Evolutionary conservation across 2,797 vertebrate genomes (phyloP).

Genomic region (Oryzias dopingdopingensis): DNA sequence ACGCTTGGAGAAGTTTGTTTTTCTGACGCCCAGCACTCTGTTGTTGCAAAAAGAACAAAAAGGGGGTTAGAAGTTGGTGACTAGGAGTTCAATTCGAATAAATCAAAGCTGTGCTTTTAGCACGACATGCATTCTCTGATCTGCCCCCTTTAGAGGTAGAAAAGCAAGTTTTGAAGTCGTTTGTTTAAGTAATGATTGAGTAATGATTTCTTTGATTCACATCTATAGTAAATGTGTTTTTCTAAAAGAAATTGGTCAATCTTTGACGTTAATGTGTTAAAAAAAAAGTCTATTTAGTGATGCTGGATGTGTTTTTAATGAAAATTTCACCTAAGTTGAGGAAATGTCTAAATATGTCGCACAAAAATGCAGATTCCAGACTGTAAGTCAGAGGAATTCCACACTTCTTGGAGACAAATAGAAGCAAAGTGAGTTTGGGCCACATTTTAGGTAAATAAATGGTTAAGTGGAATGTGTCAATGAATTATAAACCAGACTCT

Average conservation of each 20-base stretch:
- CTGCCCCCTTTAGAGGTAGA: conserved; percentile 15
- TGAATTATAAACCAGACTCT: conserved; percentile 75
- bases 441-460: conserved; percentile 71
- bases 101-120: conserved; percentile 24
- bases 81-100: conserved; percentile 25
- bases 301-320: conserved; percentile 14
- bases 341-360: too few relatives aligned
- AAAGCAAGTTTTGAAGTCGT: conserved; percentile 16
- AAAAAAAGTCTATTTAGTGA: conserved; percentile 24
- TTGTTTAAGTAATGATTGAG: conserved; percentile 3
- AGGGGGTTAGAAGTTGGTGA: conserved; percentile 51
- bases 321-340: conserved; percentile 26
- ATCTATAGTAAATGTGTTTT: conserved; percentile 17
- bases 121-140: conserved; percentile 26
- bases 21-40: conserved; percentile 53
- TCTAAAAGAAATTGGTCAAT: conserved; percentile 20
- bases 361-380: too few relatives aligned
- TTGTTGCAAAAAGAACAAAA: conserved; percentile 50
- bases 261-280: conserved; percentile 31
- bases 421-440: conserved; percentile 16
- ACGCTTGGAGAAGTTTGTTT: conserved; percentile 41
- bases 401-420: conserved; percentile 11
- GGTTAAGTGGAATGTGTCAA: conserved; percentile 70
- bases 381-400: too few relatives aligned
- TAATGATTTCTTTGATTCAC: conserved; percentile 14